Conservation (phyloP, 2,113 vertebrate genomes). For the Boulengeromyrus knoepffleri region DNA sequence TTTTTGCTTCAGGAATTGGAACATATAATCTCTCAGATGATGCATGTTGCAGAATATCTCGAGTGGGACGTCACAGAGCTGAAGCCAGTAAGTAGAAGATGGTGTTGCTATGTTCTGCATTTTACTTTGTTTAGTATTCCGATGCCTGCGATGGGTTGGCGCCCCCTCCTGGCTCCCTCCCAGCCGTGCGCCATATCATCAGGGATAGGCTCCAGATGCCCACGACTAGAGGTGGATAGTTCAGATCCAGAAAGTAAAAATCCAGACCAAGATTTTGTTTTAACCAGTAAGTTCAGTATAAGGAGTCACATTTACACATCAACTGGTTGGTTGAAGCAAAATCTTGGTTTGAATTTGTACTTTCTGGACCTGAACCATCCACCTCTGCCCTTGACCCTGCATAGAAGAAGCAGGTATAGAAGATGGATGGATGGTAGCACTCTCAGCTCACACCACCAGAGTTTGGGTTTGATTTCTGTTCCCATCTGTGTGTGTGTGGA, state of each 20-base stretch:
- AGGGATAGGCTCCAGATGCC: not conserved
- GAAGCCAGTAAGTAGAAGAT: slow-evolving; percentile 69
- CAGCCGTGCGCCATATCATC: not conserved
- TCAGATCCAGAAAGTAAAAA: too few species aligned
- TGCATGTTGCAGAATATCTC: slow-evolving; percentile 78
- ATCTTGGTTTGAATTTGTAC: too few species aligned
- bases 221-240: too few species aligned
- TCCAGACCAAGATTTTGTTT: too few species aligned
- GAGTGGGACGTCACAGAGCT: slow-evolving; percentile 85
- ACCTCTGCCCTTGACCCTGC: not conserved
- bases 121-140: not conserved
- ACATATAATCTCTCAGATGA: slow-evolving; percentile 77
- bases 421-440: not conserved
- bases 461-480: not conserved
- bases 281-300: too few species aligned
- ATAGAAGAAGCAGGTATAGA: not conserved
- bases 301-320: too few species aligned
- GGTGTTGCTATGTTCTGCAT: not conserved
- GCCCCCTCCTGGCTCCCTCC: not conserved
- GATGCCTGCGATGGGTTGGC: not conserved
- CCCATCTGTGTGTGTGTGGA: not conserved
- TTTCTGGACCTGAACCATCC: too few species aligned
- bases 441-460: not conserved
- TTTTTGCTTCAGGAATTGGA: slow-evolving; percentile 61
- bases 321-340: too few species aligned